These are phyloP conservation scores for Sebastes kiyomatsui DNA, from an alignment of 2,797 vertebrate species.

Conservation along the genomic window DNA sequence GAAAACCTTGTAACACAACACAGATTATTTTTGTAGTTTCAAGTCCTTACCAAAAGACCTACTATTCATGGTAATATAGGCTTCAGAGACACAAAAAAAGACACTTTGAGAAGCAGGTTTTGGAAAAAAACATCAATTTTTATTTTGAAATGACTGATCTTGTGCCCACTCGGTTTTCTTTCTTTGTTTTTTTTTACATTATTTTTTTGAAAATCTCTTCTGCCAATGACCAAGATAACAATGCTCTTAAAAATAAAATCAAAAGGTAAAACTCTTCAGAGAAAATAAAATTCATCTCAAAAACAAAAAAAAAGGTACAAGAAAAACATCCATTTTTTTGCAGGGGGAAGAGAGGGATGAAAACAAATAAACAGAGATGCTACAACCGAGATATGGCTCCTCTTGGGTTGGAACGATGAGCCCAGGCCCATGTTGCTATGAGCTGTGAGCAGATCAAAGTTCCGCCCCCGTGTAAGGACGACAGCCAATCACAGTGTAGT, in stretches of 20 bases:
- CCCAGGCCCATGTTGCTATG: constrained; percentile 15
- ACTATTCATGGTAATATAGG: neutral
- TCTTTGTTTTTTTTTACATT: constrained; percentile 24
- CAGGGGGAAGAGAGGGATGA: constrained; percentile 31
- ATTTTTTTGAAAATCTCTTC: constrained; percentile 66
- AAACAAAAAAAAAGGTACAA: constrained; percentile 50
- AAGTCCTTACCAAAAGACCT: neutral
- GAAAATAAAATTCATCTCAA: constrained; percentile 63
- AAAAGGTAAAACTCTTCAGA: constrained; percentile 57
- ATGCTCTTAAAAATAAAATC: constrained; percentile 62
- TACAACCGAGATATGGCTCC: constrained; percentile 73
- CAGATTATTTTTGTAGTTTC: too few species aligned
- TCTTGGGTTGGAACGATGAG: constrained; percentile 35
- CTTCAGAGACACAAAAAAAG: constrained; percentile 41
- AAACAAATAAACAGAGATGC: constrained; percentile 73
- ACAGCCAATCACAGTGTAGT: constrained; percentile 82
- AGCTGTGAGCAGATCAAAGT: constrained; percentile 31
- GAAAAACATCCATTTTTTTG: constrained; percentile 44
- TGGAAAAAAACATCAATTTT: constrained; percentile 77
- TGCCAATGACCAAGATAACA: constrained; percentile 65
- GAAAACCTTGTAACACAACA: neutral
- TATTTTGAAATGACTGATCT: constrained; percentile 82
- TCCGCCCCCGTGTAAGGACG: constrained; percentile 47
- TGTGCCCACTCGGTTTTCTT: constrained; percentile 65
- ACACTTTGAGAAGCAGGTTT: constrained; percentile 36